phyloP scores from a whole-genome alignment of 2,888 invertebrate genomes.

The Flabesymbios commensalis region DNA sequence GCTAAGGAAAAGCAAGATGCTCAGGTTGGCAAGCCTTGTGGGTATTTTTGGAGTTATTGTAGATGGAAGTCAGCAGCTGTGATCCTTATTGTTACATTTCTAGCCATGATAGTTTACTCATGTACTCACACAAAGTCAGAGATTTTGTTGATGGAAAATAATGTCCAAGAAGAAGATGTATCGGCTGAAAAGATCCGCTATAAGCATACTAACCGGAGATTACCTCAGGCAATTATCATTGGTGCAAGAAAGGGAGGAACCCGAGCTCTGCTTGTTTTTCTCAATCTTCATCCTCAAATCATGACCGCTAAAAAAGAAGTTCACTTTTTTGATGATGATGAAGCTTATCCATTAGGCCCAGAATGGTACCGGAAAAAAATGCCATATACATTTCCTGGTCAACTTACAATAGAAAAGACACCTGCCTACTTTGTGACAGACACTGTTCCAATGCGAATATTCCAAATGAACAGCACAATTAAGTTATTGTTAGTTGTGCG shows the following conservation, averaged over 20 bases:
- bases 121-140: too few relatives aligned
- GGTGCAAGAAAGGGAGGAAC: constrained; percentile 62
- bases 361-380: constrained; percentile 89
- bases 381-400: constrained; percentile 89
- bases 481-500: constrained; percentile 88
- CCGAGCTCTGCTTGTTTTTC: constrained; percentile 59
- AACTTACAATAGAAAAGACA: constrained; percentile 95
- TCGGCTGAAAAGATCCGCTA: constrained; percentile 3
- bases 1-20: too few relatives aligned
- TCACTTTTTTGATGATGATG: constrained; percentile 79
- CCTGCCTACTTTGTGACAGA: constrained; percentile 97
- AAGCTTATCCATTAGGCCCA: constrained; percentile 84
- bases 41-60: too few relatives aligned
- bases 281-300: constrained; percentile 68
- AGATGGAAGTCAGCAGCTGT: too few relatives aligned
- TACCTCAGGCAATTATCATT: constrained; percentile 61
- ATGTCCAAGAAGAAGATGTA: too few relatives aligned
- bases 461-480: constrained; percentile 89
- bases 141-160: too few relatives aligned
- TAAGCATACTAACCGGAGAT: constrained; percentile 37
- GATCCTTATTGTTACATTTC: too few relatives aligned
- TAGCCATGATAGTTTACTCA: too few relatives aligned
- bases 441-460: constrained; percentile 92
- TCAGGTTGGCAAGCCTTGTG: too few relatives aligned
- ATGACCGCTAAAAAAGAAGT: constrained; percentile 93